phyloP scores from a whole-genome alignment of 2,888 invertebrate species.

The Drosophila stalkeri region DNA sequence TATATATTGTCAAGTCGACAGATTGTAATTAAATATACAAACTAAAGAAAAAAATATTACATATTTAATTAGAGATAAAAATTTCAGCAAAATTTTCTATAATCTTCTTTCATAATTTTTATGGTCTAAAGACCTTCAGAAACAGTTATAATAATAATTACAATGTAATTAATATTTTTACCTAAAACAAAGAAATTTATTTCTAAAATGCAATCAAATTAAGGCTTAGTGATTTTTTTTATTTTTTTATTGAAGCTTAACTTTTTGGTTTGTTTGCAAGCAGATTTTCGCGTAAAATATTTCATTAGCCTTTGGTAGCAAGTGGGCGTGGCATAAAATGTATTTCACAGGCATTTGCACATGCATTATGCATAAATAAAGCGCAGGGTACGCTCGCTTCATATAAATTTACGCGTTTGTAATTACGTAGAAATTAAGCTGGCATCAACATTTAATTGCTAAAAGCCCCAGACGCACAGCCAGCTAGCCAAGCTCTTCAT shows the following conservation, averaged over 20 bases:
- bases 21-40: too few relatives aligned
- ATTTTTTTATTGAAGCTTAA: constrained; percentile 15
- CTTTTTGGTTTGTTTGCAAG: constrained; percentile 28
- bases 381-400: constrained; percentile 14
- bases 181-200: too few relatives aligned
- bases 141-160: background rate
- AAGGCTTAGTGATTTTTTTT: constrained; percentile 6
- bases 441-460: constrained; percentile 78
- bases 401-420: constrained; percentile 74
- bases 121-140: background rate
- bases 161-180: too few relatives aligned
- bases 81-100: background rate
- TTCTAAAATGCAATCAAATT: background rate
- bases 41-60: too few relatives aligned
- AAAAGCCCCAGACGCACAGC: constrained; percentile 50
- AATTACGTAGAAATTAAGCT: constrained; percentile 76
- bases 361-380: constrained; percentile 70
- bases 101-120: background rate
- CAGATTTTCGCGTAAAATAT: constrained; percentile 26
- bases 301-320: background rate
- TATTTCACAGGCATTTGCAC: constrained; percentile 70
- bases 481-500: background rate
- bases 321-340: constrained; percentile 40
- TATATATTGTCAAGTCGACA: too few relatives aligned
- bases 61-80: background rate